Percentiles rank a stretch among this genome's conserved stretches.
phyloP scores from a whole-genome alignment of 2,113 vertebrate genomes.

The Ageneiosus marmoratus region DNA sequence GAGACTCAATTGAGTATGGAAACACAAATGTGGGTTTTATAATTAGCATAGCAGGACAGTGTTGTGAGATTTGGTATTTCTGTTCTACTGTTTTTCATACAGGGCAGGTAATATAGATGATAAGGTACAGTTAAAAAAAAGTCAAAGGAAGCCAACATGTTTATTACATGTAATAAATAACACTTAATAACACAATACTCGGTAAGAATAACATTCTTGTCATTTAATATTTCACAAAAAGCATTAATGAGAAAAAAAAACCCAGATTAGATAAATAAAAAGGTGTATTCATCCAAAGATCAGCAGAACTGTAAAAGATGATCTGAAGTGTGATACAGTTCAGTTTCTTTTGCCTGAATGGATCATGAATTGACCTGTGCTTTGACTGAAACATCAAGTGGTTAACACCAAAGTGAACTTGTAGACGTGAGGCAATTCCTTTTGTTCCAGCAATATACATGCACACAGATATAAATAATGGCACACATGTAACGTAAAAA shows the following conservation, averaged over 20 bases:
- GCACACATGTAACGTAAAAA: slow-evolving; percentile 35
- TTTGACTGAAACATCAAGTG: slow-evolving; percentile 17
- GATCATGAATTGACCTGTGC: slow-evolving; percentile 14
- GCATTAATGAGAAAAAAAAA: slow-evolving; percentile 57
- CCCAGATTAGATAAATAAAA: slow-evolving; percentile 52
- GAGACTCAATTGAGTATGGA: not conserved
- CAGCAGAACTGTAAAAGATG: slow-evolving; percentile 27
- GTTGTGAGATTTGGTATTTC: not conserved
- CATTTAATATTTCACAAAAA: slow-evolving; percentile 57
- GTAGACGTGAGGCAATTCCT: not conserved
- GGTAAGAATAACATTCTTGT: slow-evolving; percentile 58
- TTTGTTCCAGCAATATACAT: not conserved
- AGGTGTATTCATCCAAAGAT: slow-evolving; percentile 35
- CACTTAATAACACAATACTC: slow-evolving; percentile 64
- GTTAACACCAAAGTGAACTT: slow-evolving; percentile 18
- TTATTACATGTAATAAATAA: slow-evolving; percentile 75
- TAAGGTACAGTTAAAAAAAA: not conserved
- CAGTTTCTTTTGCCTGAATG: not conserved
- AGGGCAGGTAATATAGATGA: not conserved
- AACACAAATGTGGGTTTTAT: not conserved
- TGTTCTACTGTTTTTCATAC: not conserved
- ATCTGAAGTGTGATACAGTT: slow-evolving; percentile 11
- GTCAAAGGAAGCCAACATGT: slow-evolving; percentile 50
- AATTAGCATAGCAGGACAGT: not conserved
- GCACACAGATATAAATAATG: slow-evolving; percentile 37